These are phyloP conservation scores for Mesoclemmys tuberculata DNA, from an alignment of 2,113 vertebrate species.

Conservation along the genomic window DNA sequence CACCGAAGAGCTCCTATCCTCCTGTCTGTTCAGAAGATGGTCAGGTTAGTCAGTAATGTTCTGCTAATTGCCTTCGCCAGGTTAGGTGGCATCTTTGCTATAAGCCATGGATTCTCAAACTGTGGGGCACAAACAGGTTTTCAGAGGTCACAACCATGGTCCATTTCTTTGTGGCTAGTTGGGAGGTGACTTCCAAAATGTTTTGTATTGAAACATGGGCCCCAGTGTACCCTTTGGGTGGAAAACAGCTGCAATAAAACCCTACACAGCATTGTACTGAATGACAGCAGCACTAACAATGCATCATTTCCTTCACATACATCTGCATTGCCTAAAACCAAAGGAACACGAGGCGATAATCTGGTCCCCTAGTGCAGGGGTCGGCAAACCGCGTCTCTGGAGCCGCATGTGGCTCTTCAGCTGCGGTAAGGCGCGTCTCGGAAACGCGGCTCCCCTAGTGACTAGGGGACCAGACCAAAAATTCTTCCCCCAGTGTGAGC, in stretches of 20 bases:
- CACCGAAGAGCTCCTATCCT: neutral
- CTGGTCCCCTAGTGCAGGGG: slow-evolving; percentile 27
- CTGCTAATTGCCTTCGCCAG: neutral
- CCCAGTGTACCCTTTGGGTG: neutral
- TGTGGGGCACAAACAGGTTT: neutral
- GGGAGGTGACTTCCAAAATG: neutral
- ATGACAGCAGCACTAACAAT: neutral
- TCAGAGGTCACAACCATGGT: neutral
- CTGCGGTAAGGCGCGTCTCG: no score
- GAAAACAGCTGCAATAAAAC: neutral
- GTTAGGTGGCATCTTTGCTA: neutral
- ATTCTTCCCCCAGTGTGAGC: no score
- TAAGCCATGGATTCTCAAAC: neutral
- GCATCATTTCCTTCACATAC: neutral
- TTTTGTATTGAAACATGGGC: neutral
- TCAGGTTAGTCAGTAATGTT: accelerated
- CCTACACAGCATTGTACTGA: neutral
- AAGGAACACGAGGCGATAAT: slow-evolving; percentile 14
- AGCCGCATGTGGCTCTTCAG: no score
- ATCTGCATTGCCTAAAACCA: neutral
- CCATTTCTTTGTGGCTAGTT: neutral
- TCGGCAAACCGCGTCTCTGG: no score
- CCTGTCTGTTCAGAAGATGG: accelerated
- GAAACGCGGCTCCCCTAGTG: no score
- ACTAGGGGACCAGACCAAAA: no score